These are phyloP conservation scores for Acronicta alni DNA, from an alignment of 2,888 invertebrate species.

Conservation along the genomic window DNA sequence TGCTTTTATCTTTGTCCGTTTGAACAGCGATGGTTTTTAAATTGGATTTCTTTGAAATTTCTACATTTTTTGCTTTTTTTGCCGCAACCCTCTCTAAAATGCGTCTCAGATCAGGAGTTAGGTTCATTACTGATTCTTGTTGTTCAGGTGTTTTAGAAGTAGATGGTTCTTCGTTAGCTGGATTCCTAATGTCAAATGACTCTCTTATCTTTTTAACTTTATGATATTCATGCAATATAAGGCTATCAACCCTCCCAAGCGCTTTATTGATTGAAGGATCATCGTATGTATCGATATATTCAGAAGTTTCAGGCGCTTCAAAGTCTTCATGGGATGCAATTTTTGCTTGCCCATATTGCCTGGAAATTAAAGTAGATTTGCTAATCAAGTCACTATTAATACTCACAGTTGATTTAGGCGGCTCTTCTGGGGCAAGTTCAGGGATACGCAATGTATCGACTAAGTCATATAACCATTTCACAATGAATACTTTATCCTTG, in stretches of 20 bases:
- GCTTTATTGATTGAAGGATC: not conserved
- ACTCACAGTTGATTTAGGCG: too few relatives aligned
- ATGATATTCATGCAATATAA: conserved; percentile 2
- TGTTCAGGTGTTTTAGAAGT: conserved; percentile 11
- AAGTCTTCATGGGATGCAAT: not conserved
- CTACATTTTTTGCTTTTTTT: conserved; percentile 6
- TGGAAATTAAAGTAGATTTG: not conserved
- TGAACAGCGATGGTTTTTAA: conserved; percentile 66
- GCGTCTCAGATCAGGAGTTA: conserved; percentile 52
- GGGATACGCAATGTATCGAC: conserved; percentile 58
- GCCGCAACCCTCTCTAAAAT: conserved; percentile 24
- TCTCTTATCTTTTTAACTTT: not conserved
- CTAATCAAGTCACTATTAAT: not conserved
- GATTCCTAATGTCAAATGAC: not conserved
- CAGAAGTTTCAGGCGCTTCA: not conserved
- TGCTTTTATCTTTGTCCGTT: conserved; percentile 52
- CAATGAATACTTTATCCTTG: conserved; percentile 67
- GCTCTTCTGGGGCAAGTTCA: not conserved
- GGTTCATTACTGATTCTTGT: not conserved
- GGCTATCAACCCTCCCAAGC: conserved; percentile 13
- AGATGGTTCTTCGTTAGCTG: conserved; percentile 8
- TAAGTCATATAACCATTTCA: conserved; percentile 66
- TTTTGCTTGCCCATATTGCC: conserved; percentile 18
- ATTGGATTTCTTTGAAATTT: conserved; percentile 61
- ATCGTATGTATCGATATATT: not conserved